Evolutionary conservation across 1,140 invertebrate genomes (phyloP).

Genomic region (Eumeta japonica): DNA sequence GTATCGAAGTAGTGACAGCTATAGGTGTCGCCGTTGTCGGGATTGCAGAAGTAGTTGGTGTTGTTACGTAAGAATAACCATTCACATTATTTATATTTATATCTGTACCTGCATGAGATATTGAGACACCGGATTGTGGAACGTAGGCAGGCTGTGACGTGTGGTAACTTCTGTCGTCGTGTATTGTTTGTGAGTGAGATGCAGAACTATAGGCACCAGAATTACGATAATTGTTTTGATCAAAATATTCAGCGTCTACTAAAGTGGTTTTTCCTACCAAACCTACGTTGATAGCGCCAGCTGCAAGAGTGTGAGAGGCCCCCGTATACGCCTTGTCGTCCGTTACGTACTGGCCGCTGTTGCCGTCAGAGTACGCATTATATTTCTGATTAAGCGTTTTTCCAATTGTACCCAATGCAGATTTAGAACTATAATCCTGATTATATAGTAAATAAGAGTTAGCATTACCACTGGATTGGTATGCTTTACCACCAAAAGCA

Average conservation of each 20-base stretch:
- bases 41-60: constrained; percentile 36
- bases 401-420: too few relatives aligned
- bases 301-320: constrained; percentile 42
- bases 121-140: constrained; percentile 32
- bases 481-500: too few relatives aligned
- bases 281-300: constrained; percentile 50
- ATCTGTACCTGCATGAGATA: constrained; percentile 34
- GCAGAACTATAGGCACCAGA: not conserved
- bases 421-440: constrained; percentile 2
- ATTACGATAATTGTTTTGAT: constrained; percentile 24
- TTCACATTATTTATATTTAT: constrained; percentile 21
- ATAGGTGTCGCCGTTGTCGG: constrained; percentile 42
- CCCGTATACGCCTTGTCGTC: constrained; percentile 31
- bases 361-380: constrained; percentile 10
- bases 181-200: constrained; percentile 5
- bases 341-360: constrained; percentile 30
- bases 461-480: constrained; percentile 17
- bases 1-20: constrained; percentile 34
- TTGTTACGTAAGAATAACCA: constrained; percentile 33
- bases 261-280: constrained; percentile 53
- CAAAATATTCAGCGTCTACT: constrained; percentile 31
- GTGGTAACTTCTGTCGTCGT: constrained; percentile 16
- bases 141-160: constrained; percentile 21
- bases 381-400: not conserved
- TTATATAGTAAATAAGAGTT: too few relatives aligned